A percentile compares a stretch with the other conserved stretches of the same genome.
Evolutionary conservation across 2,113 vertebrate genomes (phyloP).

Genomic region (Mohoua ochrocephala): DNA sequence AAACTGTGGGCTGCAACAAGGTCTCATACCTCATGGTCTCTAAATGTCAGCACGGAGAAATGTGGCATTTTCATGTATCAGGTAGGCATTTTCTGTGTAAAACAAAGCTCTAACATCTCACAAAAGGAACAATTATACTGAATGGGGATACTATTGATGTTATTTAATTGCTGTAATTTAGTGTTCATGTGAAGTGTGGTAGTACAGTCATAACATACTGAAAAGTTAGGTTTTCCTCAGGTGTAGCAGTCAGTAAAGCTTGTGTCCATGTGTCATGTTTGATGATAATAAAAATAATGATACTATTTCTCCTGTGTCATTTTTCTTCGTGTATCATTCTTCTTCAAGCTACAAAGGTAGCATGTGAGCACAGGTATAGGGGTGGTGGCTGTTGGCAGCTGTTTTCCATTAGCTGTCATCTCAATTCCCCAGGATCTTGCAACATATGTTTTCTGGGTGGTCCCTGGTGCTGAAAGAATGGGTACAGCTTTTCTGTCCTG

Average conservation of each 20-base stretch:
- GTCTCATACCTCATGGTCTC: not conserved
- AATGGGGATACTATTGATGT: not conserved
- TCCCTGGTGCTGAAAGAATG: not conserved
- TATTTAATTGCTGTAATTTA: not conserved
- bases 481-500: not conserved
- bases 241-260: not conserved
- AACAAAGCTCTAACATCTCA: not conserved
- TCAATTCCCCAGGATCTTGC: not conserved
- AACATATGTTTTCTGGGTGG: rapidly evolving
- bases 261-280: not conserved
- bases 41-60: not conserved
- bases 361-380: not conserved
- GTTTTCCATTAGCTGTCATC: not conserved
- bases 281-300: not conserved
- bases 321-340: not conserved
- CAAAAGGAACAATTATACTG: not conserved
- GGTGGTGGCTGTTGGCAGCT: not conserved
- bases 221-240: not conserved
- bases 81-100: not conserved
- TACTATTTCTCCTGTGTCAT: not conserved
- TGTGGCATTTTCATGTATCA: not conserved
- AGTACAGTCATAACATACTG: not conserved
- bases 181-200: not conserved
- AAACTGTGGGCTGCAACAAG: not conserved
- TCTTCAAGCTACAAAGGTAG: not conserved